phyloP scores from a whole-genome alignment of 2,797 vertebrate species.

The Pseudochirops cupreus region DNA sequence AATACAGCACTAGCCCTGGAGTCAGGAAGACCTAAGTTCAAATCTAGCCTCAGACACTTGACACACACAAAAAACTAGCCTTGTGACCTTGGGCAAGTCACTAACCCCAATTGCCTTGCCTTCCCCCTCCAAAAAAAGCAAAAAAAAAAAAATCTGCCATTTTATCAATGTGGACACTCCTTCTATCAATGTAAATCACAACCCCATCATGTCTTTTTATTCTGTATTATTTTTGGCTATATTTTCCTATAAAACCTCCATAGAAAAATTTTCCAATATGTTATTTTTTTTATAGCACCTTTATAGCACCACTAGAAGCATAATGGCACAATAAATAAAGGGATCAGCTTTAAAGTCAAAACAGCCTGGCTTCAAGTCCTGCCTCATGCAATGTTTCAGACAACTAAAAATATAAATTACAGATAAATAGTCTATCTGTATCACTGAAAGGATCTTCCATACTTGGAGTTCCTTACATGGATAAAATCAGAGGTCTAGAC shows the following conservation, averaged over 20 bases:
- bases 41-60: too few species aligned
- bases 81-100: too few species aligned
- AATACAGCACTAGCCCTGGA: too few species aligned
- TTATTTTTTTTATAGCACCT: too few species aligned
- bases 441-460: background rate
- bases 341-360: background rate
- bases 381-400: background rate
- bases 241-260: background rate
- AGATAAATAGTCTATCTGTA: background rate
- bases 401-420: background rate
- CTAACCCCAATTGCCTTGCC: too few species aligned
- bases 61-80: too few species aligned
- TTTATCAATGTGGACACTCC: background rate
- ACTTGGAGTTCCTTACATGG: background rate
- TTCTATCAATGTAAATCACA: background rate
- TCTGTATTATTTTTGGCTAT: background rate
- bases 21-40: too few species aligned
- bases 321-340: background rate
- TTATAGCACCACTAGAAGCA: background rate
- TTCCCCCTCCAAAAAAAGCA: too few species aligned
- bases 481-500: background rate
- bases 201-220: background rate
- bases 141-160: background rate
- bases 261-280: background rate
- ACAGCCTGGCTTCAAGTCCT: background rate